Base-by-base conservation (phyloP, 2,113 vertebrate species). In the Tenrec ecaudatus region DNA sequence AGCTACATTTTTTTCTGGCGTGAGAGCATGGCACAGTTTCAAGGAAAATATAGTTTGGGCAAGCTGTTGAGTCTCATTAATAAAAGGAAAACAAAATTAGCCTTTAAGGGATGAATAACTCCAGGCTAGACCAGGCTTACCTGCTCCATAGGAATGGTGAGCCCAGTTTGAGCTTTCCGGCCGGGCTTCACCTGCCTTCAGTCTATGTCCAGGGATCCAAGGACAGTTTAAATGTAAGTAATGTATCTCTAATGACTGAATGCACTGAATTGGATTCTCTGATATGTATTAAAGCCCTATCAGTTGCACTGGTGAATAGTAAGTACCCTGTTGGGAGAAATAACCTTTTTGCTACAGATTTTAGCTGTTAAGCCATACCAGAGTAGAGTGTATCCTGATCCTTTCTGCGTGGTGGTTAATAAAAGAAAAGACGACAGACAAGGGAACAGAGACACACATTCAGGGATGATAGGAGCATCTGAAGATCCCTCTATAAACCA, bases 41-140 rank as follows among this genome's bases (percentile, higher is more conserved):
- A 17, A 82, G 25, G 29, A 76, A 66, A 89, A 77, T 8, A 19
- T 66, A 62, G 17, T 88, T 62, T 79, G 38, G 22, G 40, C 2
- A 90, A 60, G 40, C 38, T 38, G 11, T 58, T 93, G 62, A 86
- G 27, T 92, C 43, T 76, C 66, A 79, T 38, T 92, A 47, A 40
- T 2, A 69, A 88, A 95, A 88, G 53, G 5, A 66, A 93, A 89
- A 80, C 25, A 80, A 60, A 90, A 69, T 80, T 62, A 53, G 3
- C 19, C 3, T 40, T 79, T 22, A 16, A n/a, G 47, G 27, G 0
- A 16, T 86, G 69, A 64, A 38, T 68, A 47, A 84, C 10, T 86
- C 20, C 16, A 79, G 69, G 33, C 57, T 81, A 71, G 81, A 1
- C 3, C 29, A 58, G 22, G 68, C 17, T 9, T 40, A 5, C 11